Evolutionary conservation across 2,113 vertebrate genomes (phyloP).

Genomic region (Hirundichthys speculiger): DNA sequence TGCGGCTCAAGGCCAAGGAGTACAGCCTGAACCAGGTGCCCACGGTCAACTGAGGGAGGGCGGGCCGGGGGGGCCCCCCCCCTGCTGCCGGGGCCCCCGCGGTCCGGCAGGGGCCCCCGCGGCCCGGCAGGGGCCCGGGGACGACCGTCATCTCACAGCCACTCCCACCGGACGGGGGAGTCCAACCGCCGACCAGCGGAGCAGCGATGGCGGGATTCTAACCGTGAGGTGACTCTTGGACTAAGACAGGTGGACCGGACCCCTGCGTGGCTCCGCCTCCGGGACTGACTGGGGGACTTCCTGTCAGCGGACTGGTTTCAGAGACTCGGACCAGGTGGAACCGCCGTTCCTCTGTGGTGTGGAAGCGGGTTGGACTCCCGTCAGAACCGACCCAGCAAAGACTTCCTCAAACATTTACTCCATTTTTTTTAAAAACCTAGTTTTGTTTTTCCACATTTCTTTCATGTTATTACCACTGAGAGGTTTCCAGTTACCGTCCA

Average conservation of each 20-base stretch:
- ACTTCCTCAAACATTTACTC: constrained; percentile 67
- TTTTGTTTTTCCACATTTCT: constrained; percentile 60
- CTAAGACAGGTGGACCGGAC: too few species aligned
- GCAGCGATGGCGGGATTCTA: constrained; percentile 25
- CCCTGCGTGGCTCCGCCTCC: too few species aligned
- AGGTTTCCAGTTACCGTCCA: constrained; percentile 71
- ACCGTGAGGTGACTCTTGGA: neutral
- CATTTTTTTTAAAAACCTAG: constrained; percentile 22
- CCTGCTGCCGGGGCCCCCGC: too few species aligned
- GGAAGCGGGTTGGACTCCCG: too few species aligned
- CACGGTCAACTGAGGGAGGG: constrained; percentile 91
- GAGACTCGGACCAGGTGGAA: too few species aligned
- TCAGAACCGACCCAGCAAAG: constrained; percentile 13
- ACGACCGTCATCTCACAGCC: constrained; percentile 2
- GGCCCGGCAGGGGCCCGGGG: neutral
- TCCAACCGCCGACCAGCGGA: too few species aligned
- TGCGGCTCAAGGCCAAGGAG: constrained; percentile 99
- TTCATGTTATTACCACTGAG: constrained; percentile 78
- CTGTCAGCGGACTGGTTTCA: too few species aligned
- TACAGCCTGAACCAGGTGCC: constrained; percentile 99
- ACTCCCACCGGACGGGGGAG: neutral
- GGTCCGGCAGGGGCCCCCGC: neutral
- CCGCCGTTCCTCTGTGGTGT: too few species aligned
- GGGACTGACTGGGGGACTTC: too few species aligned
- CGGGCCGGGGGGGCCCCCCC: too few species aligned